Evolutionary conservation across 23 tunicate genomes (phyloP).

Genomic region (Clavelina lepadiformis): DNA sequence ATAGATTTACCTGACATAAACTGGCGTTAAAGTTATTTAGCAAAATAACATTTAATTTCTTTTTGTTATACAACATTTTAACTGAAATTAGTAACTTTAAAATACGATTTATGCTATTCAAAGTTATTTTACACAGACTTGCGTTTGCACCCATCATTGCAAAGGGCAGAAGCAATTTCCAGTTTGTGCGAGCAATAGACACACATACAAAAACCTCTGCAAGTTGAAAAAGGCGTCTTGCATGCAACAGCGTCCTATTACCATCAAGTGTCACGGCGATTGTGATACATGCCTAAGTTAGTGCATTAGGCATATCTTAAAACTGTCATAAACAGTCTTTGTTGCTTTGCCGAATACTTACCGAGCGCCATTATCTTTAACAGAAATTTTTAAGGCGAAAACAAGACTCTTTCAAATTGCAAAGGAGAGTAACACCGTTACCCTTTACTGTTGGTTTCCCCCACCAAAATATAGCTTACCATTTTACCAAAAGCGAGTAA

Average conservation of each 20-base stretch:
- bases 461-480: slow-evolving; percentile 6
- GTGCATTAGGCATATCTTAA: neutral
- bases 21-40: neutral
- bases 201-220: slow-evolving; percentile 16
- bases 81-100: too few relatives aligned
- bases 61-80: too few relatives aligned
- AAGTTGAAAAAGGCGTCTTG: slow-evolving; percentile 9
- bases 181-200: slow-evolving; percentile 12
- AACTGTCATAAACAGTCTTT: neutral
- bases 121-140: too few relatives aligned
- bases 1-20: neutral
- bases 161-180: slow-evolving; percentile 1
- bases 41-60: too few relatives aligned
- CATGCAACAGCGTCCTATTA: slow-evolving; percentile 1
- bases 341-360: neutral
- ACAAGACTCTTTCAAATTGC: neutral
- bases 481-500: slow-evolving; percentile 15
- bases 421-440: slow-evolving; percentile 1
- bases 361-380: too few relatives aligned
- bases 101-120: too few relatives aligned
- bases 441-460: neutral
- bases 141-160: slow-evolving; percentile 21
- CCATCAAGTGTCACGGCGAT: slow-evolving; percentile 2
- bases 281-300: slow-evolving; percentile 3
- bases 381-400: too few relatives aligned